Evolutionary conservation across 1,140 invertebrate genomes (phyloP), one percentile per base, ranked within the genome.

Genomic region (Bursaphelenchus mucronatus): DNA sequence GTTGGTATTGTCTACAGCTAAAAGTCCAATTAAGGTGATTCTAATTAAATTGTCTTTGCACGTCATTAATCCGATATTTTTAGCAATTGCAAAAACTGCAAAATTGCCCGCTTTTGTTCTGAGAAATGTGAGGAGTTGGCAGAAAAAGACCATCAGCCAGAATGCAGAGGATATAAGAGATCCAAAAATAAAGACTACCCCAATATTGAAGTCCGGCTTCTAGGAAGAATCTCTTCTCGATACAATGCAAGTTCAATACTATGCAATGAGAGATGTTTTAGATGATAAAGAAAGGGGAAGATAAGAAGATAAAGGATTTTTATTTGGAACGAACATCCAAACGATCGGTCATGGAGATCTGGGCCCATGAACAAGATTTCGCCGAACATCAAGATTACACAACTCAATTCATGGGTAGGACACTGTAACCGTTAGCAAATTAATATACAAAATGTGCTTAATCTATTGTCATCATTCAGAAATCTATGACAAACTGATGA

Each of bases 301-400:
- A 81, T 51, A 71, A 71, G 43, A 70, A 80, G 53, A 63, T 63
- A 45, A 45, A 53, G 0, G 54, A 74, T n/a, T 79, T 79, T 64
- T 79, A 79, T 54, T 62, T 56, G 13, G 68, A 79, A 47, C 66
- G 77, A 13, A 55, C 53, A 11, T 79, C 76, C 9, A 47, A 69
- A 21, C 59, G 77, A 59, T 66, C 53, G 13, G 61, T 79, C n/a
- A 81, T 79, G 78, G 71, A 79, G 41, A 81, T 79, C 52, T 79
- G 77, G 78, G 68, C 74, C 8, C 78, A 80, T 52, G 69, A 70
- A 8, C 63, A 78, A 17, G 70, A 79, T 4, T 80, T 80, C 44
- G 54, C 57, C n/a, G 71, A 81, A 15, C 79, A 80, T 64, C 8
- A 63, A 7, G 51, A 64, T 43, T 78, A 75, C 9, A 73, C 72